phyloP scores from a whole-genome alignment of 2,113 vertebrate species.

The Eclectus roratus region DNA sequence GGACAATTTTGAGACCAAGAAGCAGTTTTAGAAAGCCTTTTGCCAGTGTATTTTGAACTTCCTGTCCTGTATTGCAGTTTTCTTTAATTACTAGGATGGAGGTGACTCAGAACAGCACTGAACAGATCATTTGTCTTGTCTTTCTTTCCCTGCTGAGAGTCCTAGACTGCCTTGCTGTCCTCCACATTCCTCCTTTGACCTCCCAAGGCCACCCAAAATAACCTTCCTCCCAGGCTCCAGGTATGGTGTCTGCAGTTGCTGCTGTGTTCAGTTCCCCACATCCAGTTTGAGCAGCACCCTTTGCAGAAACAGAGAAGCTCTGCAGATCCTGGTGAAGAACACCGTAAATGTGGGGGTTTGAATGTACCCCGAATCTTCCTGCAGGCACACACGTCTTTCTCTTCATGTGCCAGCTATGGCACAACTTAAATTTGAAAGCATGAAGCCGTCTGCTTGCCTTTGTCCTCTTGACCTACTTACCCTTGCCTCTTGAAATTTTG shows the following conservation, averaged over 20 bases:
- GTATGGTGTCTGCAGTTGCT: not conserved
- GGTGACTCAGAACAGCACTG: not conserved
- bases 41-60: not conserved
- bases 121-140: not conserved
- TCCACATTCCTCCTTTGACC: not conserved
- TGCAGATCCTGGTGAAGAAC: not conserved
- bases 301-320: not conserved
- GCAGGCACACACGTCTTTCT: not conserved
- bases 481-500: not conserved
- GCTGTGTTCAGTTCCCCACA: not conserved
- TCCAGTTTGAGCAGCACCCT: not conserved
- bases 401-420: fast-evolving
- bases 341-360: not conserved
- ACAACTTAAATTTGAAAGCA: not conserved
- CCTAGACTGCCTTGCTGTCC: not conserved
- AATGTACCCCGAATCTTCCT: fast-evolving
- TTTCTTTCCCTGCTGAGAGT: not conserved
- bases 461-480: not conserved
- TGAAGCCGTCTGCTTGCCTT: not conserved
- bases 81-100: not conserved
- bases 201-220: not conserved
- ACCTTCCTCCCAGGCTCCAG: not conserved
- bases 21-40: not conserved
- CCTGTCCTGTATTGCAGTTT: not conserved
- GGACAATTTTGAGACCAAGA: not conserved